Evolutionary conservation across 2,113 vertebrate genomes (phyloP), one percentile per base, ranked within the genome.

Genomic region (Sorex fumeus): DNA sequence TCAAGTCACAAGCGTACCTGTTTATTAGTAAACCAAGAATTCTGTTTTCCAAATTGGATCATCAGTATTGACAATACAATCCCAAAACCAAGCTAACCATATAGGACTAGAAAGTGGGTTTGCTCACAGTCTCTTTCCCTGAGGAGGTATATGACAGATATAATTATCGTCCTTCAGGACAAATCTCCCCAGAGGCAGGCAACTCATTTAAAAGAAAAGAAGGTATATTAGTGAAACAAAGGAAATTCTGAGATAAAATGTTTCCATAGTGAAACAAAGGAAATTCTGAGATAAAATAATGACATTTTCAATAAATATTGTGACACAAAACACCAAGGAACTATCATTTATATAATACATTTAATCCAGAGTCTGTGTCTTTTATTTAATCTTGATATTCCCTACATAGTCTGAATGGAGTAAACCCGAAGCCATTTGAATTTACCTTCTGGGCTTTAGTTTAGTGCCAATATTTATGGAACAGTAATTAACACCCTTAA

Each of bases 141-240:
- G 32, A 66, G 19, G 40, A 50, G 18, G 57, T 74, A 76, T 23
- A 23, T 84, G 67, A 79, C 66, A 88, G 18, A 27, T 64, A 19
- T 47, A 86, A 72, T 89, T 57, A 70, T 5, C 87, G 40, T 92
- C 34, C 74, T 83, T 92, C 36, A 69, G 84, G 67, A 89, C 3
- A 92, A 71, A 74, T 75, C 47, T 10, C 28, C 57, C 18, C 25
- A 66, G 50, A 84, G 28, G 27, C 5, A 84, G 19, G 60, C 25
- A 90, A 64, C 36, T 81, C 16, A 88, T 86, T 93, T 77, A 50
- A 81, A 80, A 81, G 71, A 66, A 76, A 76, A 94, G 36, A 53
- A 62, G 34, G 15, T 12, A 82, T 30, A 47, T 34, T 76, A n/a
- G 36, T 9, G 16, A 75, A 72, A 64, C 88, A 27, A 30, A 32